Evolutionary conservation across 2,113 vertebrate species (phyloP), one percentile per base, ranked within the genome.

Genomic region (Lamprotornis superbus): DNA sequence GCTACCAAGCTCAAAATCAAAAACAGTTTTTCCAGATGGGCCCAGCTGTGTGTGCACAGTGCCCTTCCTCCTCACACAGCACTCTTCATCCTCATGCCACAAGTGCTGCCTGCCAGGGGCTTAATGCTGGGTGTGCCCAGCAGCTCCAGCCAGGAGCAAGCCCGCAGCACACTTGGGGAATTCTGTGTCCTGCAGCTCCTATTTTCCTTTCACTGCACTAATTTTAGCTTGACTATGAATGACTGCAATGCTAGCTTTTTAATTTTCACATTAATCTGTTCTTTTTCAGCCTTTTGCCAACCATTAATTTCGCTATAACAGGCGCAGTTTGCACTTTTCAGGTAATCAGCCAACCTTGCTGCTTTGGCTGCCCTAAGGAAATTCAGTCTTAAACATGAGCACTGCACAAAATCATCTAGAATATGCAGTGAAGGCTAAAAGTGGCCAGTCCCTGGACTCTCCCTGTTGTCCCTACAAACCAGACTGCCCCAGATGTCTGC

Each of bases 1-100:
- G 53, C 85, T 89, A 59, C 84, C 87, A 94, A 92, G 63, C 39
- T 53, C 52, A 35, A 40, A 91, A 93, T 91, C 78, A 64, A 91
- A 87, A 35, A 0, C 69, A 40, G 42, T 85, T 91, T 94, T 85
- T 78, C 81, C 87, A 84, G 90, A 82, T 70, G 67, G 77, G 77
- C 53, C 12, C 93, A 91, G 93, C 90, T 93, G 89, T 77, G 75
- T 75, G 39, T 46, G 69, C 31, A 31, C 60, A 28, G 68, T 6
- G 25, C 64, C 44, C 74, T 67, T 84, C 61, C 69, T 87, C 65
- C 56, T 67, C 63, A 37, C 13, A 4, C 47, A 35, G 47, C 21
- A 1, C 68, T 44, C 73, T 25, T 87, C 70, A 84, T 82, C 69
- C 69, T 75, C 75, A 30, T 1, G 0, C 65, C 20, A 1, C 71